Percentiles rank a stretch among this genome's conserved stretches.
Conservation (phyloP, 2,888 invertebrate species). For the Eueremaeus valkanovi region DNA sequence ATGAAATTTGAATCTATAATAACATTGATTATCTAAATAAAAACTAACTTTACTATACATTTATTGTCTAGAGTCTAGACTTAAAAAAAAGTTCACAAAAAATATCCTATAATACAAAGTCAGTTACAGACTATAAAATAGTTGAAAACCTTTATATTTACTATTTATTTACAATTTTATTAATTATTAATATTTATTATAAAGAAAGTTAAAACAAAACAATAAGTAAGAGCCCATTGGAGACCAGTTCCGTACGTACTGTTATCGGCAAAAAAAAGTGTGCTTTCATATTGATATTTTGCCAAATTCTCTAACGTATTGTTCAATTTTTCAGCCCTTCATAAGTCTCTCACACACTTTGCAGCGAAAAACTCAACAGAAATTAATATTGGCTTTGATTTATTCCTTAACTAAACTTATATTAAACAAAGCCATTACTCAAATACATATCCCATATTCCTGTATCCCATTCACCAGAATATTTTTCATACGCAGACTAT, state of each 20-base stretch:
- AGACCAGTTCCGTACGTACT: neutral
- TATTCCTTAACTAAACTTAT: conserved; percentile 4
- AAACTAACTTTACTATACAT: too few species aligned
- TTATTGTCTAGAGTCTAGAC: too few species aligned
- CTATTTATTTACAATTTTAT: too few species aligned
- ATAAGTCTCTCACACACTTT: too few species aligned
- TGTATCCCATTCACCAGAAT: neutral
- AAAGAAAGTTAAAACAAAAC: neutral
- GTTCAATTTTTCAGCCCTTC: conserved; percentile 8
- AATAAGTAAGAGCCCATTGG: neutral
- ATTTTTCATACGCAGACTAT: neutral
- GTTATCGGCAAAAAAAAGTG: neutral
- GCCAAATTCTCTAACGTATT: conserved; percentile 1
- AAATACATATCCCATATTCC: neutral
- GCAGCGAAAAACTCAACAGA: neutral
- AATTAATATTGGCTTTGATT: conserved; percentile 13
- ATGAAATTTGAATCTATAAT: too few species aligned
- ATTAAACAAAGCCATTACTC: conserved; percentile 16
- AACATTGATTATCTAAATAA: too few species aligned
- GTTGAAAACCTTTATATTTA: too few species aligned
- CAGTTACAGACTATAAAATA: too few species aligned
- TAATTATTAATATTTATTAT: too few species aligned
- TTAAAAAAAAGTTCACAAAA: too few species aligned
- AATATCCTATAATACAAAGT: too few species aligned
- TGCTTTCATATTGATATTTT: conserved; percentile 10